A percentile compares a stretch with the other conserved stretches of the same genome.
These are phyloP conservation scores for Hymenopus coronatus DNA, from an alignment of 2,888 invertebrate genomes.

Conservation along the genomic window DNA sequence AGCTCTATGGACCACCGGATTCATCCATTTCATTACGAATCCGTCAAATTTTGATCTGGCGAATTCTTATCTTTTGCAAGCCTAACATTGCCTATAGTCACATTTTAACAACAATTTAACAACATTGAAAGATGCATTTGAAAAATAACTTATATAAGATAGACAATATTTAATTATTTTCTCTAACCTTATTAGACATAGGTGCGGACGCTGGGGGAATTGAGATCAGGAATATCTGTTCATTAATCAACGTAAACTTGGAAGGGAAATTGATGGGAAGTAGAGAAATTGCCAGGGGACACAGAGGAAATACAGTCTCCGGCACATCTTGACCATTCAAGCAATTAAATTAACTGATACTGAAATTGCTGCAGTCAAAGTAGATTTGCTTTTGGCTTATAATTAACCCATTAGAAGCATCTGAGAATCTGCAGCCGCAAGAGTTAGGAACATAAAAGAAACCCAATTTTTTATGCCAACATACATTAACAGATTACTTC, in stretches of 20 bases:
- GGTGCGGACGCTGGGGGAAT: neutral
- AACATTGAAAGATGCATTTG: too few species aligned
- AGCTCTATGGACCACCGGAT: too few species aligned
- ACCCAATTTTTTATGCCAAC: too few species aligned
- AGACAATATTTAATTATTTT: neutral
- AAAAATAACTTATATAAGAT: too few species aligned
- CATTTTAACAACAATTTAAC: too few species aligned
- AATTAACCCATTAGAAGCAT: neutral
- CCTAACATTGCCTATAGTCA: too few species aligned
- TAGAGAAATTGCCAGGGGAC: neutral
- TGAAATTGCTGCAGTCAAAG: neutral
- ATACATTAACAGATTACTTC: too few species aligned
- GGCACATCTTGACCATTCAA: neutral
- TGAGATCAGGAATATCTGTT: neutral
- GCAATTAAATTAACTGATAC: neutral
- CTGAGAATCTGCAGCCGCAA: neutral
- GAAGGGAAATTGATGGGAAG: neutral
- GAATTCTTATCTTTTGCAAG: too few species aligned
- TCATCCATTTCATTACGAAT: too few species aligned
- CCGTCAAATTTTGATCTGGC: too few species aligned
- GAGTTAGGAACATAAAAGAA: too few species aligned
- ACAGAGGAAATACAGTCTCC: neutral
- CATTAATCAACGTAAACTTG: neutral
- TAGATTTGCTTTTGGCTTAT: neutral
- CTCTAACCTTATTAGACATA: neutral